Evolutionary conservation across 2,888 invertebrate genomes (phyloP), one percentile per base, ranked within the genome.

Genomic region (Sturmia bella): DNA sequence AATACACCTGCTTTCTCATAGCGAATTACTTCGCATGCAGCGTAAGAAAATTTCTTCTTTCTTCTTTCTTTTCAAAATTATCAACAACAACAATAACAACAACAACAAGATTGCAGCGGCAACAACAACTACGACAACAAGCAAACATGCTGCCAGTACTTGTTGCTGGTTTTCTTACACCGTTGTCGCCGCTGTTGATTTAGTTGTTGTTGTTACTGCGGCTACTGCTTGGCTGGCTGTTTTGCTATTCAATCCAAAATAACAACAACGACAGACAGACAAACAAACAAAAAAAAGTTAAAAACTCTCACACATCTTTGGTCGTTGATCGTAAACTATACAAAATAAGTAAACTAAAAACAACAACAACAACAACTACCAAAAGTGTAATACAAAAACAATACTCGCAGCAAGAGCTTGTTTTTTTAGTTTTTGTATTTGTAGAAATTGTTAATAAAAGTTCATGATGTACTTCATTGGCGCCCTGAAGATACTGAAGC

Each of bases 1-100:
- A 89, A 89, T 90, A 89, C 91, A 91, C 91, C 91, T 91, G 91
- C 90, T 91, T 90, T 90, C 90, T 89, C 89, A 87, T 87, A 88
- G 89, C 91, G 90, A 89, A 90, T 90, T 89, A 91, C 91, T 90
- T 90, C 88, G 89, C 89, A 89, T 90, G 88, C 88, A 87, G 88
- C 87, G 85, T 87, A 80, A 54, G 87, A 88, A 89, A 82, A 87
- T 88, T 88, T 88, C 86, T 88, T 88, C 86, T 86, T 87, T 86
- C 88, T 87, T 86, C 85, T 79, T 73, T 76, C 69, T 54, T 69
- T 69, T 43, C 4, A 27, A 21, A 37, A 37, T 21, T 39, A 74
- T 43, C 32, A 68, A 59, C 50, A 76, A 72, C 41, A 61, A 41
- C 37, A 27, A 61, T 1, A 43, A 43, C n/a, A n/a, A 43, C n/a